Percentiles rank a stretch among this genome's conserved stretches.
These are phyloP conservation scores for Ginglymostoma cirratum DNA, from an alignment of 2,113 vertebrate genomes.

Conservation along the genomic window DNA sequence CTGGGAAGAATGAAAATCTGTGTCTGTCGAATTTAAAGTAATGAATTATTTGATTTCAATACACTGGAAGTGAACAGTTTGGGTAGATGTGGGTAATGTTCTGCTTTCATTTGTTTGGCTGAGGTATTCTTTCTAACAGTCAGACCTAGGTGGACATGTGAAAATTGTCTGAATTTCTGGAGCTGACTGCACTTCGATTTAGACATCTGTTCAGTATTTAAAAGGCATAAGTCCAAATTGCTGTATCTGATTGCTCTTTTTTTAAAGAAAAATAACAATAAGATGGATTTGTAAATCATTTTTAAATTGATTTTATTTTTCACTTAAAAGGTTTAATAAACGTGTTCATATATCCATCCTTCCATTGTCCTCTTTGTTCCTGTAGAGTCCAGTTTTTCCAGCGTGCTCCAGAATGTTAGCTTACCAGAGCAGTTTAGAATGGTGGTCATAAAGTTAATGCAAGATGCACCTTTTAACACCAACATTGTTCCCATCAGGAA, in stretches of 20 bases:
- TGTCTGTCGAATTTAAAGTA: neutral
- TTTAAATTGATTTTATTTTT: constrained; percentile 28
- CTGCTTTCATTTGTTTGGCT: neutral
- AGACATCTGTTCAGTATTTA: neutral
- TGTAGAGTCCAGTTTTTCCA: neutral
- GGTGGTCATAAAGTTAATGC: neutral
- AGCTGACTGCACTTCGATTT: neutral
- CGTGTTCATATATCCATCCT: neutral
- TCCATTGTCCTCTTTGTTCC: neutral
- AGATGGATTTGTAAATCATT: constrained; percentile 30
- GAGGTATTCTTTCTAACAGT: neutral
- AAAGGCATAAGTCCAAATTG: neutral
- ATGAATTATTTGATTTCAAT: neutral
- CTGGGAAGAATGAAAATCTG: neutral
- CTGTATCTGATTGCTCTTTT: neutral
- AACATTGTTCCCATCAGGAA: neutral
- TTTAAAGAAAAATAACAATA: neutral
- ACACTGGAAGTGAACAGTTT: neutral
- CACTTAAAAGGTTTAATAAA: constrained; percentile 19
- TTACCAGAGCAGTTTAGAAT: neutral
- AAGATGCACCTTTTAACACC: neutral
- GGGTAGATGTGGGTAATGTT: neutral
- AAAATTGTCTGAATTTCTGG: neutral
- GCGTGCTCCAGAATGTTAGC: neutral
- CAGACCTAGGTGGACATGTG: neutral